A percentile compares a stretch with the other conserved stretches of the same genome.
These are phyloP conservation scores for Struthidea cinerea DNA, from an alignment of 2,113 vertebrate species.

Conservation along the genomic window DNA sequence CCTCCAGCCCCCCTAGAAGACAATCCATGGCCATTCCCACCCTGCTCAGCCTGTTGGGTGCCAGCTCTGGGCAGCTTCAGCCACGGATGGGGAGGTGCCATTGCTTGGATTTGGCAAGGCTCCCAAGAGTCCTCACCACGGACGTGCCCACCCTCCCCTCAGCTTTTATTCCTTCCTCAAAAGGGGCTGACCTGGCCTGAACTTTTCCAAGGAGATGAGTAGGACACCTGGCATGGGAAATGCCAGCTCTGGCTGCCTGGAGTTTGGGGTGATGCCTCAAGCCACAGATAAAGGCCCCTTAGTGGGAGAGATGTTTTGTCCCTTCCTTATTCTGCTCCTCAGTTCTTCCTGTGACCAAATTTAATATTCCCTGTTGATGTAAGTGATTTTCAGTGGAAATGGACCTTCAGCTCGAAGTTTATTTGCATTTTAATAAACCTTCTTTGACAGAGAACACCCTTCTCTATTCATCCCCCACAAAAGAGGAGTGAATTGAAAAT, in stretches of 20 bases:
- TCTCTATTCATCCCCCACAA: constrained; percentile 30
- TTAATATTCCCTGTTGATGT: not conserved
- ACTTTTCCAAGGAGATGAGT: not conserved
- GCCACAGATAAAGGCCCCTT: not conserved
- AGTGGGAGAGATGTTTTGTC: not conserved
- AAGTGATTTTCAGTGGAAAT: not conserved
- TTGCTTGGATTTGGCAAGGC: not conserved
- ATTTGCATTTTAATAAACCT: constrained; percentile 55
- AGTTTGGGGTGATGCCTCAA: not conserved
- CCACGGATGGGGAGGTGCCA: not conserved
- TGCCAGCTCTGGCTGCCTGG: not conserved
- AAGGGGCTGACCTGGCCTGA: not conserved
- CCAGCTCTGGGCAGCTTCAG: not conserved
- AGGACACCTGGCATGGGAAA: not conserved
- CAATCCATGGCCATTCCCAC: not conserved
- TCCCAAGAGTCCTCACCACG: not conserved
- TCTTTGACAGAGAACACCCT: constrained; percentile 24
- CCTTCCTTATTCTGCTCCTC: not conserved
- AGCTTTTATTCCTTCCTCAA: not conserved
- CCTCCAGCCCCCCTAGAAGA: not conserved
- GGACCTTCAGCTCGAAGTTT: constrained; percentile 2
- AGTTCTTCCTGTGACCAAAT: not conserved
- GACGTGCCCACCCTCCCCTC: not conserved
- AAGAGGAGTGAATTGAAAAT: constrained; percentile 29
- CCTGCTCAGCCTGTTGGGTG: not conserved